Base-by-base conservation (phyloP, 1,140 invertebrate species). In the Monomorium pharaonis region DNA sequence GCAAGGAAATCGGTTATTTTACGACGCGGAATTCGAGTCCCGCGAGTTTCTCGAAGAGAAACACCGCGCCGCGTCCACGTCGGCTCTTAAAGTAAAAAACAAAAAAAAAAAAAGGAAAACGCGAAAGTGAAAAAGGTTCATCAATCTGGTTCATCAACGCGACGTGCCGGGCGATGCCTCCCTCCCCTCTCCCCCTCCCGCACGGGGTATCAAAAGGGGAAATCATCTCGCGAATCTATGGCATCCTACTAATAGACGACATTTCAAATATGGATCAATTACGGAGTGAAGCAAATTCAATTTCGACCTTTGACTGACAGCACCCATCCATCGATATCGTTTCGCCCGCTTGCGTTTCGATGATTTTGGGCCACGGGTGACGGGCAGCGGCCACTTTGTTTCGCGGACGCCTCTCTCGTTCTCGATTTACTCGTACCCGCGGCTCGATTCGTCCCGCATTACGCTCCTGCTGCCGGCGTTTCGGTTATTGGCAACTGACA, bases 251-350 rank as follows among this genome's bases (percentile, higher is more conserved):
- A 90, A 89, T 89, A 67, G 27, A 85, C 85, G 75, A 85, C 75
- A 89, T 90, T 77, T 88, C 89, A 85, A 89, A 89, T 88, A 86
- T 86, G 89, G 76, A 76, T 18, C 89, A 91, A 91, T 91, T 91
- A 90, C 84, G 56, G 63, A 24, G 37, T 44, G 86, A 86, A 90
- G 81, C 89, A 88, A 86, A 84, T 89, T 91, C 72, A 90, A 89
- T 92, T 93, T 93, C 92, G 87, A 91, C 87, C 62, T 89, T 92
- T 91, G 86, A 92, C 89, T 92, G 91, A 92, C 92, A 92, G 83
- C 87, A 74, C 75, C 88, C 74, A 78, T 87, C 88, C 80, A 77
- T 83, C 83, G 90, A 91, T 91, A 91, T 91, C 75, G 87, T 89
- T 85, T 77, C 49, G 37, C 42, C 47, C 67, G 72, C 75, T 58